Evolutionary conservation across 2,113 vertebrate species (phyloP).

Genomic region (Actinemys pallida): DNA sequence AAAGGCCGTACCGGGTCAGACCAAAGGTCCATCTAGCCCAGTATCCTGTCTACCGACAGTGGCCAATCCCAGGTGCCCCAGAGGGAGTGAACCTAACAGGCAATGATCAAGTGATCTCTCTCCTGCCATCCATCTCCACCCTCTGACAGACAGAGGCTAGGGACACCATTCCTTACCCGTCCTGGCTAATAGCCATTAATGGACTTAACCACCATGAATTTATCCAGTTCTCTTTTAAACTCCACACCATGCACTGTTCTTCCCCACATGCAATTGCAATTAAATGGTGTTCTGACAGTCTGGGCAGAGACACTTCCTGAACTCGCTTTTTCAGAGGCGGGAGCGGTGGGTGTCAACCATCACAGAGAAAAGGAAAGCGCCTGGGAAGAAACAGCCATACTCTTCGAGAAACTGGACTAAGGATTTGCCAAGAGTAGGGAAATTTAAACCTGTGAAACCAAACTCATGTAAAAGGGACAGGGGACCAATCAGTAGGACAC

Average conservation of each 20-base stretch:
- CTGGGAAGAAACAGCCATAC: background rate
- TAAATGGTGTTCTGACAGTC: constrained; percentile 31
- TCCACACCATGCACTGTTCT: background rate
- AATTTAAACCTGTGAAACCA: background rate
- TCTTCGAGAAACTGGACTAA: background rate
- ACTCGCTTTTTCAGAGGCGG: background rate
- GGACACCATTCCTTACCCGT: too few species aligned
- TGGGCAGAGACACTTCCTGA: background rate
- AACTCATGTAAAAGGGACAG: background rate
- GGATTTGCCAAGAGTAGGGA: background rate
- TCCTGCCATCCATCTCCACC: too few species aligned
- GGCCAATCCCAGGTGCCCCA: too few species aligned
- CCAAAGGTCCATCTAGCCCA: too few species aligned
- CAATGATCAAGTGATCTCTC: too few species aligned
- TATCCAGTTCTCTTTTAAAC: too few species aligned
- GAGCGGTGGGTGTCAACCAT: background rate
- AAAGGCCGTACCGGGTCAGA: too few species aligned
- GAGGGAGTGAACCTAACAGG: too few species aligned
- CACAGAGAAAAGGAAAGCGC: background rate
- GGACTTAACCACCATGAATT: too few species aligned
- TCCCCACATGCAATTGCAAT: constrained; percentile 46
- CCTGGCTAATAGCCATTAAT: too few species aligned
- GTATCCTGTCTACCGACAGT: too few species aligned
- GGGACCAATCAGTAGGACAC: background rate
- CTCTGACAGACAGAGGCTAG: too few species aligned